Percentiles rank a stretch among this genome's conserved stretches.
Conservation (phyloP, 2,797 vertebrate genomes). For the Pipistrellus pipistrellus region DNA sequence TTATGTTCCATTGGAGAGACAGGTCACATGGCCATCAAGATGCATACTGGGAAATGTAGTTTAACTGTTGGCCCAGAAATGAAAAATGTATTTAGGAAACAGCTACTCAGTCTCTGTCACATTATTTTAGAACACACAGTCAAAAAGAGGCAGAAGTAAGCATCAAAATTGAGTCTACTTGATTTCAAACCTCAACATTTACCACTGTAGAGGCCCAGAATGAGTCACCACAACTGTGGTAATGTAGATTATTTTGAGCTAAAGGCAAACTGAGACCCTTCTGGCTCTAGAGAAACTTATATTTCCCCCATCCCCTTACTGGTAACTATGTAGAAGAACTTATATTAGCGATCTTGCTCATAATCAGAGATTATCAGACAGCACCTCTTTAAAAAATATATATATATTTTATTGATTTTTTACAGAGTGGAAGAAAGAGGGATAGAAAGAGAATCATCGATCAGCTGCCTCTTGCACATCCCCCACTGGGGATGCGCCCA, state of each 20-base stretch:
- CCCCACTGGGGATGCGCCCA: too few relatives aligned
- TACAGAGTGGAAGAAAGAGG: too few relatives aligned
- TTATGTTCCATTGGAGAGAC: not conserved
- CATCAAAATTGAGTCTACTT: not conserved
- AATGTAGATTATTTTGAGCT: not conserved
- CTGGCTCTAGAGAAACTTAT: not conserved
- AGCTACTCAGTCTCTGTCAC: not conserved
- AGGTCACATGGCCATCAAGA: not conserved
- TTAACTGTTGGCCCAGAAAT: not conserved
- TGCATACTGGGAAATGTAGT: not conserved
- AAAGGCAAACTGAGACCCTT: not conserved
- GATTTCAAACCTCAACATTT: not conserved
- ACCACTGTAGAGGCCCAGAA: not conserved
- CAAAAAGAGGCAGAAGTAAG: not conserved
- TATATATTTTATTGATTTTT: too few relatives aligned
- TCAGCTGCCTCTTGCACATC: too few relatives aligned
- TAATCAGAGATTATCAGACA: not conserved
- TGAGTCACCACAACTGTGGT: not conserved
- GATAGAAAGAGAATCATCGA: too few relatives aligned
- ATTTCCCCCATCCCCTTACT: not conserved
- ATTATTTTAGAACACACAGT: slow-evolving; percentile 20
- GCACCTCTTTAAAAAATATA: not conserved
- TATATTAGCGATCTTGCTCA: not conserved
- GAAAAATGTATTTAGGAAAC: not conserved
- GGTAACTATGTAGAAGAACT: not conserved